Conservation (phyloP, 2,797 vertebrate genomes). For the Notolabrus celidotus region DNA sequence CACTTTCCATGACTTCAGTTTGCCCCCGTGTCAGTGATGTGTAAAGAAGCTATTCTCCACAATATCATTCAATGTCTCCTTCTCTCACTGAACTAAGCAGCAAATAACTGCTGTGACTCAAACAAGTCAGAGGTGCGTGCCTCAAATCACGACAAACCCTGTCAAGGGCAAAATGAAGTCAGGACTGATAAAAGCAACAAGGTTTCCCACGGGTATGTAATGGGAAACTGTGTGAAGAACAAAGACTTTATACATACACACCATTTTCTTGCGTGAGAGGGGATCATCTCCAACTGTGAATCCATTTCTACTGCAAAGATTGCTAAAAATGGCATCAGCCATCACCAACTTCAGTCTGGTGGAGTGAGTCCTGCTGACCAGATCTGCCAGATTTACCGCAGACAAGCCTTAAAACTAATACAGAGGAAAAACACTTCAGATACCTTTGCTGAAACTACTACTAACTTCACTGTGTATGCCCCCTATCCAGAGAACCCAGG, state of each 20-base stretch:
- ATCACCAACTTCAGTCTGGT: constrained; percentile 90
- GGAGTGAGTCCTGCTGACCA: constrained; percentile 88
- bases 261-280: constrained; percentile 92
- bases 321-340: constrained; percentile 91
- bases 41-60: neutral
- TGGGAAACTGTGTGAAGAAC: constrained; percentile 9
- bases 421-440: neutral
- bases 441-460: neutral
- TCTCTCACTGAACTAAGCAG: constrained; percentile 10
- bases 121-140: neutral
- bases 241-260: constrained; percentile 66
- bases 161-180: constrained; percentile 7
- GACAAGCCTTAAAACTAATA: constrained; percentile 83
- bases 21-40: neutral
- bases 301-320: constrained; percentile 85
- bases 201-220: constrained; percentile 2
- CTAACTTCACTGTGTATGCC: no score
- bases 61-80: neutral
- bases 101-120: neutral
- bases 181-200: constrained; percentile 1
- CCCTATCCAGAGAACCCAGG: no score
- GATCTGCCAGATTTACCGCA: constrained; percentile 78
- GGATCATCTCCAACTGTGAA: constrained; percentile 79
- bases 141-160: constrained; percentile 19
- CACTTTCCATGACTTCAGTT: neutral